Evolutionary conservation across 2,888 invertebrate species (phyloP), one percentile per base, ranked within the genome.

Genomic region (Ichneumoninae sp.): DNA sequence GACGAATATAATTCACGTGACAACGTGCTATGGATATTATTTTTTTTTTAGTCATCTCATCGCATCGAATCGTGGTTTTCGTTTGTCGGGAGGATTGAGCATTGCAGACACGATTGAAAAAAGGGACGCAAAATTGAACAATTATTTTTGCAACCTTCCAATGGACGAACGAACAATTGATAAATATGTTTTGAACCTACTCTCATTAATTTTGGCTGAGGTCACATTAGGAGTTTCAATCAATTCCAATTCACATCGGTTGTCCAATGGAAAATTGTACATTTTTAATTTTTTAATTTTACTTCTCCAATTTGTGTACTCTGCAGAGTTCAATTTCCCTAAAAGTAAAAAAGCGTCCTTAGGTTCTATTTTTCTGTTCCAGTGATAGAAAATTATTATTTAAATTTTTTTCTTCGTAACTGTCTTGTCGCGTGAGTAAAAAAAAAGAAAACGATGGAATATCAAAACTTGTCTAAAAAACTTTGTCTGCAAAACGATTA

Each of bases 401-500:
- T 60, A 22, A 19, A 19, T 7, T 54, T 60, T 75, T 68, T 16
- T 60, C 44, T 2, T 54, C 30, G 73, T 10, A n/a, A 30, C 30
- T 16, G 60, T 63, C 60, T 33, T 33, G 16, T 33, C n/a, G n/a
- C 60, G 33, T 5, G 16, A 63, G 26, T 60, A 52, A 33, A 79
- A 60, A 57, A 36, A 36, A 75, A 68, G 71, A 36, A 74, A 83
- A 83, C 66, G 73, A 66, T 68, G 16, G 77, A 85, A 82, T 54
- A 60, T 66, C 47, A 30, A 85, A 26, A 76, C 30, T 69, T 68
- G 68, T 71, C 30, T 19, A 63, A 63, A 60, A 60, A 65, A 40
- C 74, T 88, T 70, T 75, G 52, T 76, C 76, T 76, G 76, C 76
- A 76, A 76, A 74, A 76, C 19, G 36, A 76, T 40, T 76, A 76